Conservation (phyloP, 2,888 invertebrate genomes). For the Sinelater perroti region DNA sequence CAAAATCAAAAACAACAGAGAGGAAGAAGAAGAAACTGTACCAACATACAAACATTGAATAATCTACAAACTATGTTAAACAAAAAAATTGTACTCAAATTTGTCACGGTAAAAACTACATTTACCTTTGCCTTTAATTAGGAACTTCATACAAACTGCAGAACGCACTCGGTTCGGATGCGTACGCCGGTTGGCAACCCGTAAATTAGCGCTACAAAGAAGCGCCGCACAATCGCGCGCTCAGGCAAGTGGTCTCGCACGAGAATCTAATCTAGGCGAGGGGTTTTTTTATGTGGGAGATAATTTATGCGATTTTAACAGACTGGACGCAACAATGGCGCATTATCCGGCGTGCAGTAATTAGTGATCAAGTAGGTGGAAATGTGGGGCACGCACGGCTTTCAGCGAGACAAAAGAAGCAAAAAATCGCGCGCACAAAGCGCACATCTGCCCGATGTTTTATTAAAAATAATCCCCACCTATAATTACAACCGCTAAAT, state of each 20-base stretch:
- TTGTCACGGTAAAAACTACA: too few species aligned
- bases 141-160: too few species aligned
- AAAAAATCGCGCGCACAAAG: conserved; percentile 51
- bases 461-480: conserved; percentile 46
- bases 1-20: too few species aligned
- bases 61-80: too few species aligned
- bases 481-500: conserved; percentile 43
- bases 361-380: conserved; percentile 63
- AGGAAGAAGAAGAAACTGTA: too few species aligned
- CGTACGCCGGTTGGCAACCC: too few species aligned
- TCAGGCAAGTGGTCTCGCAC: background rate
- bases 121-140: too few species aligned
- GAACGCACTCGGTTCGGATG: too few species aligned
- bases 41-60: too few species aligned
- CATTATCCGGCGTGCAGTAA: conserved; percentile 58
- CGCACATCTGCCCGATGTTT: conserved; percentile 56
- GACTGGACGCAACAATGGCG: conserved; percentile 56
- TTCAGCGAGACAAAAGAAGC: conserved; percentile 58
- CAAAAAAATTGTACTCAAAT: too few species aligned
- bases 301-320: conserved; percentile 61
- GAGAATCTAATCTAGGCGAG: conserved; percentile 28
- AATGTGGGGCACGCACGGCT: conserved; percentile 58
- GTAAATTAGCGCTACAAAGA: too few species aligned
- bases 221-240: background rate
- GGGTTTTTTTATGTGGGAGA: conserved; percentile 47